These are phyloP conservation scores for Gorsachius magnificus DNA, from an alignment of 2,797 vertebrate species.

Conservation along the genomic window DNA sequence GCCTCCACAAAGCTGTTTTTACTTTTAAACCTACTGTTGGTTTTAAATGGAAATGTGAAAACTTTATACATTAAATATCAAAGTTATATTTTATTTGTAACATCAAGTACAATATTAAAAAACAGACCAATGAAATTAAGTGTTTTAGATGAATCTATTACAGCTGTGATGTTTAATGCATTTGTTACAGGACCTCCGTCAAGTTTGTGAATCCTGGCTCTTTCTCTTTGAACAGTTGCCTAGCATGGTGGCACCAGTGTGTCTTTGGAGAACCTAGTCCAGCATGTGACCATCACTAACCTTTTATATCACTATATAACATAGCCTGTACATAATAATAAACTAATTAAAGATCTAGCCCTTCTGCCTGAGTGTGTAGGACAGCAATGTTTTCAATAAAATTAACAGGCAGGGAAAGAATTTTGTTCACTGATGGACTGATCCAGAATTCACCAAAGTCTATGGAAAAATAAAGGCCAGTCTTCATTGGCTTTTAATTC, in stretches of 20 bases:
- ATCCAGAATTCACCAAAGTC: neutral
- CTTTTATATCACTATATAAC: neutral
- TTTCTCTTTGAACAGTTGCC: neutral
- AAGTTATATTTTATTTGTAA: conserved; percentile 42
- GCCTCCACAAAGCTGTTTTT: conserved; percentile 6
- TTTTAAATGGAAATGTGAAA: conserved; percentile 36
- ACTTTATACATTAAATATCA: conserved; percentile 30
- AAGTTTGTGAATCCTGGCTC: neutral
- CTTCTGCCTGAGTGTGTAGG: neutral
- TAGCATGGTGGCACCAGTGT: neutral
- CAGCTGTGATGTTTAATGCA: neutral
- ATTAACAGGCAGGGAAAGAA: neutral
- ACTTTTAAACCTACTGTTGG: conserved; percentile 22
- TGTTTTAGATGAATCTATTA: neutral
- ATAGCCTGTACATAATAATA: neutral
- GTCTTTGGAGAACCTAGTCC: neutral
- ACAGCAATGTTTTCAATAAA: neutral
- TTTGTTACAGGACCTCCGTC: neutral
- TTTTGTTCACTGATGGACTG: neutral
- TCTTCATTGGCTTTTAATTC: neutral
- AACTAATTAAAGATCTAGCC: neutral
- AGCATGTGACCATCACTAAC: neutral
- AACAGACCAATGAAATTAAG: neutral
- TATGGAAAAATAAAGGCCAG: neutral
- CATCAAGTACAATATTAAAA: conserved; percentile 30